These are phyloP conservation scores for Perca flavescens DNA, from an alignment of 2,113 vertebrate genomes.

Conservation along the genomic window DNA sequence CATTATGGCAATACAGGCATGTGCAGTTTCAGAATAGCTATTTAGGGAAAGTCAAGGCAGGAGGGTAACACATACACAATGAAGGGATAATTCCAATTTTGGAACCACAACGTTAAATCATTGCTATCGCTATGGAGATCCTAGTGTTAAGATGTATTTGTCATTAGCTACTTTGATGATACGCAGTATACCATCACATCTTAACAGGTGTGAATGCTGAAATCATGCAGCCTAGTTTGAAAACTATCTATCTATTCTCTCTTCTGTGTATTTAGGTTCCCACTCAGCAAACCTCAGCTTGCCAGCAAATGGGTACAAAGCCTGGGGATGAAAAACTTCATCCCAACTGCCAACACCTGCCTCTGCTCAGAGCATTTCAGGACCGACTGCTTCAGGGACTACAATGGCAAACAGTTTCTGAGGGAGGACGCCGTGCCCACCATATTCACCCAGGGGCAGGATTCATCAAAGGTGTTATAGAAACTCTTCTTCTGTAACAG, in stretches of 20 bases:
- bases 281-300: slow-evolving; percentile 85
- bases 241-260: not conserved
- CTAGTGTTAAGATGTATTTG: no score
- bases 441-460: slow-evolving; percentile 75
- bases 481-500: not conserved
- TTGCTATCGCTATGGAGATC: no score
- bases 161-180: not conserved
- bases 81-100: no score
- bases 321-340: slow-evolving; percentile 83
- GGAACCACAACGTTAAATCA: no score
- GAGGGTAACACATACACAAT: no score
- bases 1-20: no score
- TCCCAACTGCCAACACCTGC: slow-evolving; percentile 84
- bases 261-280: slow-evolving; percentile 75
- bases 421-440: slow-evolving; percentile 87
- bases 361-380: slow-evolving; percentile 86
- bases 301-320: slow-evolving; percentile 84
- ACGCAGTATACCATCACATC: not conserved
- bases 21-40: no score
- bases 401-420: slow-evolving; percentile 87
- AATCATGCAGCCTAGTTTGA: not conserved
- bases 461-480: slow-evolving; percentile 73
- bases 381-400: slow-evolving; percentile 85
- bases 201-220: not conserved
- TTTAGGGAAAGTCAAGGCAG: no score